Base-by-base conservation (phyloP, 2,113 vertebrate species). In the Cebus imitator region DNA sequence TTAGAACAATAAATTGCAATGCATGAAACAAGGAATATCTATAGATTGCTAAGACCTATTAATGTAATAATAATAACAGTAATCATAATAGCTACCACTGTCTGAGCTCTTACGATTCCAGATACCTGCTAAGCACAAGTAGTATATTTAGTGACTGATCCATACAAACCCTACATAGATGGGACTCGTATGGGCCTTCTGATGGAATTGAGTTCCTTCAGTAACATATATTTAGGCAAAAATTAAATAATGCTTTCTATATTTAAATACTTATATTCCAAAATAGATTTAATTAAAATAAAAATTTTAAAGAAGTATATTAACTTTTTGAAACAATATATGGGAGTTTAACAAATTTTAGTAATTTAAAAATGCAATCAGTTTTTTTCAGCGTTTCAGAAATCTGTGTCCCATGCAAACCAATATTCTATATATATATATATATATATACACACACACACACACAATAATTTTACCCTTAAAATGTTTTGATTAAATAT, bases 201-300 rank as follows among this genome's bases (percentile, higher is more conserved):
- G 72, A 75, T 68, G 35, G 10, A 96, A 45, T 40, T 55, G 55
- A 61, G 8, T 76, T 87, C 83, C 70, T 83, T 6, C 35, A n/a
- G 3, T 45, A 58, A 27, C 0, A 35, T 57, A 50, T 7, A 30
- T 78, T n/a, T 37, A 68, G 21, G n/a, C n/a, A 50, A 55, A 40
- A n/a, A 21, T 14, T 58, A 73, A 95, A 43, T 35, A 83, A 89
- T 8, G 43, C 48, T 30, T 84, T 3, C 27, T 84, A 12, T 45
- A 35, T n/a, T 25, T 64, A 66, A 91, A 90, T 87, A 66, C 50
- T 73, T 21, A 50, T 75, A 81, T 25, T 88, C 88, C n/a, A 85
- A 89, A 97, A 82, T 3, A 81, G 25, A 27, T 58, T 68, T 48
- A 76, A 81, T 32, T 92, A 87, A 90, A 92, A 94, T 87, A 85